A percentile compares a stretch with the other conserved stretches of the same genome.
phyloP scores from a whole-genome alignment of 2,797 vertebrate genomes.

The Eleutherodactylus coqui region DNA sequence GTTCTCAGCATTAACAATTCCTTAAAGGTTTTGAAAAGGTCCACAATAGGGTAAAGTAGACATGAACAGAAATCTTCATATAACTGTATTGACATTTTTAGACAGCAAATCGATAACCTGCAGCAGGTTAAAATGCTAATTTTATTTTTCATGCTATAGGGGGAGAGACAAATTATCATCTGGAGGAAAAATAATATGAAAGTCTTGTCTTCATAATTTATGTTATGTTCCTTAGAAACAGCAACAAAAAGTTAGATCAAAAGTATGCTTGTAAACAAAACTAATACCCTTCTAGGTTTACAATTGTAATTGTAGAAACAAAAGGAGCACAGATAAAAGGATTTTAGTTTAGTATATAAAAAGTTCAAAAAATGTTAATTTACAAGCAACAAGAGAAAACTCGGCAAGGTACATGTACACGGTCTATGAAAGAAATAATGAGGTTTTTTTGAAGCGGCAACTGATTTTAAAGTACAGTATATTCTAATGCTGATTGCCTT shows the following conservation, averaged over 20 bases:
- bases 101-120: conserved; percentile 59
- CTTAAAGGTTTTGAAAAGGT: conserved; percentile 46
- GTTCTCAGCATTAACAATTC: conserved; percentile 43
- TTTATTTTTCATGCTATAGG: conserved; percentile 39
- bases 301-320: not conserved
- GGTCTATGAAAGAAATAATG: not conserved
- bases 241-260: conserved; percentile 20
- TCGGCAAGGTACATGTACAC: not conserved
- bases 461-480: not conserved
- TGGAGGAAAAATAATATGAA: conserved; percentile 12
- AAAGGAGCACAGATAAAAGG: not conserved
- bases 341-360: not conserved
- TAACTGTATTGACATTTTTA: conserved; percentile 54
- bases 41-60: conserved; percentile 42
- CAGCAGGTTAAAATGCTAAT: conserved; percentile 51
- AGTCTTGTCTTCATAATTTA: conserved; percentile 41
- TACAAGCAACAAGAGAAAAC: not conserved
- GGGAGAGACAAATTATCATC: conserved; percentile 1
- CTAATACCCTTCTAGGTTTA: not conserved
- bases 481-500: not conserved
- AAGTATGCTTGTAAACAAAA: conserved; percentile 25
- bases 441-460: not conserved
- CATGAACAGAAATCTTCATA: conserved; percentile 53
- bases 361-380: conserved; percentile 7
- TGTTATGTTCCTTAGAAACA: conserved; percentile 19